Base-by-base conservation (phyloP, 2,113 vertebrate species). In the Jacana jacana region DNA sequence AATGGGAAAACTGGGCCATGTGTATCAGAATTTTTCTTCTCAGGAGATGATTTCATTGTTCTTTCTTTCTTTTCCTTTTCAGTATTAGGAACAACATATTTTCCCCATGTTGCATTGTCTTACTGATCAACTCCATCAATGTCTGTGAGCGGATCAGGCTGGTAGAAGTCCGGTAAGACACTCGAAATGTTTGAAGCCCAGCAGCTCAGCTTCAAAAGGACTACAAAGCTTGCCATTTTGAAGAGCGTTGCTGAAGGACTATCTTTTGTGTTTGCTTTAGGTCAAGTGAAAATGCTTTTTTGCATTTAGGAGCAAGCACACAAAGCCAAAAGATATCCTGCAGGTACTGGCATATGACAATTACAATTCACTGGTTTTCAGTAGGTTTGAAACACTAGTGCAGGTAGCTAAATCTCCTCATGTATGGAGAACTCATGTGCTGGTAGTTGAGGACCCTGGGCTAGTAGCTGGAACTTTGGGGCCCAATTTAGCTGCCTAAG, bases 1-100 rank as follows among this genome's bases (percentile, higher is more conserved):
- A 35, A 1, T 15, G 28, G 60, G 68, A 3, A 88, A 55, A 54
- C 6, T 27, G 24, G 27, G 7, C 24, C 3, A 0, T 39, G 8
- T 35, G 11, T 52, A 5, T 46, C 2, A 1, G 13, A 90, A 17
- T n/a, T 15, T 70, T 77, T 79, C 57, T 64, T 60, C 60, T 13
- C 61, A 25, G n/a, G 57, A 86, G 23, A 30, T 35, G 30, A 64
- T 86, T 66, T 84, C 2, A 2, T 25, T 64, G 28, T 30, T 73
- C 51, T 39, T 84, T 71, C 33, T 70, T 65, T 42, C 39, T 4
- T 8, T 14, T 95, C 37, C 15, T 49, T 75, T 79, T 55, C 89
- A 99, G 99, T 40, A 97, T 99, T 81, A 98, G 89, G 83, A 94
- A 98, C 33, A 98, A 97, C 12, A 54, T 7, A 0, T 96, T 99